A percentile compares a stretch with the other conserved stretches of the same genome.
phyloP scores from a whole-genome alignment of 2,113 vertebrate species.

The Maccullochella peelii region DNA sequence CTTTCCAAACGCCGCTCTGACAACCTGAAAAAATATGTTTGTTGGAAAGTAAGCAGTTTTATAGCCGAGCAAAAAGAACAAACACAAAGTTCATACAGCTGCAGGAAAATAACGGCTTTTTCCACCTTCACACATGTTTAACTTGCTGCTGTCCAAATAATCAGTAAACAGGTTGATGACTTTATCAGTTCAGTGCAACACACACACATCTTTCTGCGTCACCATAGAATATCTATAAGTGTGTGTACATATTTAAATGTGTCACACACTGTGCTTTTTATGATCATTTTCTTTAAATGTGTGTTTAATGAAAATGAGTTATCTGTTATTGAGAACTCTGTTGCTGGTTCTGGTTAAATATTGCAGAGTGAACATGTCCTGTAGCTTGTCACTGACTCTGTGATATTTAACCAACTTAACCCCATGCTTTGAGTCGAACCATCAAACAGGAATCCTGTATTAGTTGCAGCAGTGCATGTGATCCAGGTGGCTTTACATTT shows the following conservation, averaged over 20 bases:
- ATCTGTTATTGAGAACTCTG: too few species aligned
- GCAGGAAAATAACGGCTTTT: neutral
- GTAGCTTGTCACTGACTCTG: too few species aligned
- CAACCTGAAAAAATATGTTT: slow-evolving; percentile 10
- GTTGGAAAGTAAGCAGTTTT: slow-evolving; percentile 32
- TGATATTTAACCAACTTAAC: neutral
- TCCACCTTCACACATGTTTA: neutral
- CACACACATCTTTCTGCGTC: neutral
- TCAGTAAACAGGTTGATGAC: neutral
- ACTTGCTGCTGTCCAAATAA: neutral
- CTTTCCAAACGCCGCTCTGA: slow-evolving; percentile 8
- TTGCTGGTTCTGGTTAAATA: too few species aligned
- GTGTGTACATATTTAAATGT: neutral
- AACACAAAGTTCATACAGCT: neutral
- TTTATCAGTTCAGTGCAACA: neutral
- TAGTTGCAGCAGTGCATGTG: neutral
- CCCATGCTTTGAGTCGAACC: neutral
- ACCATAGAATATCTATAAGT: too few species aligned
- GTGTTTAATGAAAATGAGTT: too few species aligned
- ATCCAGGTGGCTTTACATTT: neutral
- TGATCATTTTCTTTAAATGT: too few species aligned
- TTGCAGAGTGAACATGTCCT: too few species aligned
- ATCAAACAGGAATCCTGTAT: neutral
- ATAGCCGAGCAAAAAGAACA: neutral
- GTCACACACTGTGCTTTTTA: neutral